Base-by-base conservation (phyloP, 2,113 vertebrate genomes). In the Natator depressus region DNA sequence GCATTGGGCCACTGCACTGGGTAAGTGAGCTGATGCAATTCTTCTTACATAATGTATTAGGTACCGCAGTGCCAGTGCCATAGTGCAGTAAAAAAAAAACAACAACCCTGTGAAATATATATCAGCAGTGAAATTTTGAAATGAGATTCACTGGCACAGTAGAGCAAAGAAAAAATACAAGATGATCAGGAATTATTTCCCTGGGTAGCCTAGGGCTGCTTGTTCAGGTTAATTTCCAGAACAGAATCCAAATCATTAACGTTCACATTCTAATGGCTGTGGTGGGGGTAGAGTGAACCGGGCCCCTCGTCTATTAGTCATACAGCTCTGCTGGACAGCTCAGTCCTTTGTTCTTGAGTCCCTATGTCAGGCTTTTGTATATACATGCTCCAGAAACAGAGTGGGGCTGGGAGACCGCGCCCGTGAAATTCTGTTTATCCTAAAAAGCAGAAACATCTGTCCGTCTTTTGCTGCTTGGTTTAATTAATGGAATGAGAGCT, bases 1-100 rank as follows among this genome's bases (percentile, higher is more conserved):
- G 99, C 99, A 99, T 99, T 76, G 98, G 98, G 86, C 98, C 99
- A 17, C 98, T 99, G 94, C 99, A 99, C 97, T 99, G 99, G 99
- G 99, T 99, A 98, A 99, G 98, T 97, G 88, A 95, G 89, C 93
- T 97, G 95, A 93, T 96, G 94, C 79, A 94, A 47, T 97, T 93
- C 84, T 87, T 89, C 24, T 85, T 97, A 89, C 72, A 79, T 94
- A 96, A 92, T 4, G 5, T 84, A 83, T 92, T 51, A 57, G 42
- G 38, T 94, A 75, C 96, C 86, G 89, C 89, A 95, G 91, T 78
- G 82, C 80, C 80, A 93, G 38, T 88, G 76, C 72, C 86, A 80
- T 51, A 47, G 72, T 76, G 84, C 20, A 69, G 57, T 87, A 83
- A 54, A 84, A 5, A 53, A 24, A 10, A 54, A 29, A 49, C 49